Evolutionary conservation across 2,797 vertebrate species (phyloP).

Genomic region (Leuciscus waleckii): DNA sequence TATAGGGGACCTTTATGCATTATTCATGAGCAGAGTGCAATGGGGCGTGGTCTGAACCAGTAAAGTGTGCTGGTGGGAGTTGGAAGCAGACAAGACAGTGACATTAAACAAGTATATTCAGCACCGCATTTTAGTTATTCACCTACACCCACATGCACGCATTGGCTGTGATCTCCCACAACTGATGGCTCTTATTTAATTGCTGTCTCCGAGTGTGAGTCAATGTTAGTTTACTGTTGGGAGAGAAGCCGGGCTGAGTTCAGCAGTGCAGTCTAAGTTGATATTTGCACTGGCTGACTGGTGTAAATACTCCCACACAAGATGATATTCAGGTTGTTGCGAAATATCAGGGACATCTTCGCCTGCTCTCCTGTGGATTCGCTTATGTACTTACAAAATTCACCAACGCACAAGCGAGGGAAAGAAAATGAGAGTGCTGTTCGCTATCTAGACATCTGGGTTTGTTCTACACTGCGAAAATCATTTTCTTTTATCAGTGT

Average conservation of each 20-base stretch:
- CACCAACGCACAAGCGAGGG: constrained; percentile 3
- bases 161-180: constrained; percentile 65
- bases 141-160: constrained; percentile 65
- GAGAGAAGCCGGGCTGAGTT: constrained; percentile 39
- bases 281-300: constrained; percentile 57
- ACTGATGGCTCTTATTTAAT: constrained; percentile 73
- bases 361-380: constrained; percentile 19
- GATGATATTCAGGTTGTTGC: constrained; percentile 51
- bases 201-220: constrained; percentile 64
- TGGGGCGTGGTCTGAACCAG: constrained; percentile 79
- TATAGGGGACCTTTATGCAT: constrained; percentile 73
- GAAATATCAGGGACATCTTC: constrained; percentile 44
- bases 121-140: constrained; percentile 65
- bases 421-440: not conserved
- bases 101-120: constrained; percentile 75
- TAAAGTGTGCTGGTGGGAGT: constrained; percentile 72
- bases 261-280: constrained; percentile 49
- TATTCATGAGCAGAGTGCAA: constrained; percentile 80
- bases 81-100: constrained; percentile 69
- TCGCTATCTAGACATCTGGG: not conserved
- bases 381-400: constrained; percentile 4
- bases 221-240: constrained; percentile 57
- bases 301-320: constrained; percentile 56
- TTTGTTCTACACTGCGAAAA: not conserved
- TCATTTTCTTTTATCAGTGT: not conserved